A percentile compares a stretch with the other conserved stretches of the same genome.
Conservation (phyloP, 2,888 invertebrate species). For the Tholera decimalis region DNA sequence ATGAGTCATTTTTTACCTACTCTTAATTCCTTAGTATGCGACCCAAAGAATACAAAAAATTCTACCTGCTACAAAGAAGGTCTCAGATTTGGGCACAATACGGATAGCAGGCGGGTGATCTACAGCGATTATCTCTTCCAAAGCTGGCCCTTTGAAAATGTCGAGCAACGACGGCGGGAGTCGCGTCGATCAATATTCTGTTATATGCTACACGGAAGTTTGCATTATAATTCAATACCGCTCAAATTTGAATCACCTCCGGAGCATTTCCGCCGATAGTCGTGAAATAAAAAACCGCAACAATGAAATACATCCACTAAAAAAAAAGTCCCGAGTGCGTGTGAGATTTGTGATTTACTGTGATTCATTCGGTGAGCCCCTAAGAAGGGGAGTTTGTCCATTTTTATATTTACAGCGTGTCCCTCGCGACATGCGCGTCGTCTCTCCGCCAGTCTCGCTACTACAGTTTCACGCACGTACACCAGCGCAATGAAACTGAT, state of each 20-base stretch:
- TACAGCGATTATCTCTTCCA: conserved; percentile 82
- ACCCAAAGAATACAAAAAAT: conserved; percentile 85
- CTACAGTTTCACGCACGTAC: conserved; percentile 89
- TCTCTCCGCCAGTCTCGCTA: conserved; percentile 88
- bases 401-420: conserved; percentile 91
- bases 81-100: conserved; percentile 81
- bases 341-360: conserved; percentile 82
- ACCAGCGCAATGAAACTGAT: conserved; percentile 87
- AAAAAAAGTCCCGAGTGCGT: conserved; percentile 75
- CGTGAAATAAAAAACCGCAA: conserved; percentile 62
- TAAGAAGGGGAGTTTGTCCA: conserved; percentile 90
- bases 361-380: conserved; percentile 89
- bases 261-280: conserved; percentile 56
- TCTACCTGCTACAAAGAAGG: conserved; percentile 86
- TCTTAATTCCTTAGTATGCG: conserved; percentile 70
- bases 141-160: conserved; percentile 80
- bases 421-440: conserved; percentile 90
- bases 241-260: conserved; percentile 80
- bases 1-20: conserved; percentile 74
- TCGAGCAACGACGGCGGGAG: conserved; percentile 76
- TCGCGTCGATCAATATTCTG: conserved; percentile 89
- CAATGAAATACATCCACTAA: conserved; percentile 70
- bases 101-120: conserved; percentile 81
- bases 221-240: conserved; percentile 79
- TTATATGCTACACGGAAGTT: conserved; percentile 83